A percentile compares a stretch with the other conserved stretches of the same genome.
Conservation (phyloP, 2,888 invertebrate genomes). For the Cordilura impudica region DNA sequence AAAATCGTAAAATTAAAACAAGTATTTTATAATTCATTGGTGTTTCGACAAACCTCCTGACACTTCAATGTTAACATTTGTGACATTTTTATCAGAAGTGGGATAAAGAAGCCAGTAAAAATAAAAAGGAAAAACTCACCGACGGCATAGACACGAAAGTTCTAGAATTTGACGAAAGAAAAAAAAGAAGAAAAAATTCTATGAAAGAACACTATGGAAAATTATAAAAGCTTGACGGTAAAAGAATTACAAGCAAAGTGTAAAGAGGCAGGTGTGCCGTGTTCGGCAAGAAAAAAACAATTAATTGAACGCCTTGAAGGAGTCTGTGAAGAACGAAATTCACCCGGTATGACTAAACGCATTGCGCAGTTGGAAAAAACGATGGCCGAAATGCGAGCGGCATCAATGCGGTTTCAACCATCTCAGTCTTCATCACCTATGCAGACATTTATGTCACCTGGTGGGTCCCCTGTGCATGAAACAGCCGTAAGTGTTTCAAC, state of each 20-base stretch:
- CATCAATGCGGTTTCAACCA: not conserved
- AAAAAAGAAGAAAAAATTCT: too few species aligned
- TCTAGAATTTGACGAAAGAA: too few species aligned
- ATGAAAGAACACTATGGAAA: too few species aligned
- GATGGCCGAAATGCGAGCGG: not conserved
- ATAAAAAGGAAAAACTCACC: too few species aligned
- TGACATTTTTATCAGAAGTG: too few species aligned
- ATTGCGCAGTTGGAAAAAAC: constrained; percentile 6
- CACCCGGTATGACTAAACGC: not conserved
- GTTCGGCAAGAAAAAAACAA: constrained; percentile 2
- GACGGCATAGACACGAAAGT: too few species aligned
- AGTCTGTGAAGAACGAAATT: not conserved
- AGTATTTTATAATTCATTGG: too few species aligned
- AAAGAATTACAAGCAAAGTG: constrained; percentile 21
- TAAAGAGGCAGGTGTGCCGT: constrained; percentile 7
- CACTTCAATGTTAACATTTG: too few species aligned
- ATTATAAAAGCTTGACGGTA: too few species aligned
- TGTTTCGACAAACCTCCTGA: too few species aligned
- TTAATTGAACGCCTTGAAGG: constrained; percentile 11
- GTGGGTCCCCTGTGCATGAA: not conserved
- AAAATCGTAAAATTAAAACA: too few species aligned
- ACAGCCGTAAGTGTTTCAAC: not conserved
- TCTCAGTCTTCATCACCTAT: not conserved
- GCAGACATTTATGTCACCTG: not conserved
- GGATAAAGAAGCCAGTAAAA: too few species aligned